Conservation (phyloP, 2,888 invertebrate species). For the Listrodromus nycthemerus region DNA sequence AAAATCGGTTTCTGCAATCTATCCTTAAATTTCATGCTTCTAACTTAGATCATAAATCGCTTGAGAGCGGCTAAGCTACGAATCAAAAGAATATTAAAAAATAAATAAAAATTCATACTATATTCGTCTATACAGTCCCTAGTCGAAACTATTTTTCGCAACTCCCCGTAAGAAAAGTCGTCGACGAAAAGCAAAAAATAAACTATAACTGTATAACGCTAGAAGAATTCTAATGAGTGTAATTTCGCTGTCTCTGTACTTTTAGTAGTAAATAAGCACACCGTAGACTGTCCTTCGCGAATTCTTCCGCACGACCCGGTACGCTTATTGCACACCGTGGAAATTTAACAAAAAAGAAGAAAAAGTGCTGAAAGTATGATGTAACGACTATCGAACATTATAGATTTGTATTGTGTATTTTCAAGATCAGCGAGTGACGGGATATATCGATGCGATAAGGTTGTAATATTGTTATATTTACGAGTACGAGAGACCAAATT, state of each 20-base stretch:
- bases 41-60: conserved; percentile 35
- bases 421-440: conserved; percentile 27
- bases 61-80: conserved; percentile 62
- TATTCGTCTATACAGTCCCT: conserved; percentile 19
- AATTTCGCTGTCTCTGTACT: conserved; percentile 53
- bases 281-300: conserved; percentile 50
- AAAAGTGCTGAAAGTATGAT: conserved; percentile 39
- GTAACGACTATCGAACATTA: conserved; percentile 33
- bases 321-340: conserved; percentile 17
- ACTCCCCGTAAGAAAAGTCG: conserved; percentile 5
- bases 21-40: background rate
- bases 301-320: conserved; percentile 42
- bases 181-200: conserved; percentile 14
- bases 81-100: conserved; percentile 61
- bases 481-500: conserved; percentile 56
- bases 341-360: conserved; percentile 33
- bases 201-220: conserved; percentile 35
- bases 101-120: conserved; percentile 17
- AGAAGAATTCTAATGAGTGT: conserved; percentile 45
- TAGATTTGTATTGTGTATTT: conserved; percentile 55
- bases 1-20: conserved; percentile 22
- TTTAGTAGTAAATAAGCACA: conserved; percentile 57
- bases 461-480: conserved; percentile 49
- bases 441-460: conserved; percentile 23
- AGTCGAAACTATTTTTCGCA: conserved; percentile 36